Conservation (phyloP, 2,797 vertebrate genomes). For the Ateles fusciceps region DNA sequence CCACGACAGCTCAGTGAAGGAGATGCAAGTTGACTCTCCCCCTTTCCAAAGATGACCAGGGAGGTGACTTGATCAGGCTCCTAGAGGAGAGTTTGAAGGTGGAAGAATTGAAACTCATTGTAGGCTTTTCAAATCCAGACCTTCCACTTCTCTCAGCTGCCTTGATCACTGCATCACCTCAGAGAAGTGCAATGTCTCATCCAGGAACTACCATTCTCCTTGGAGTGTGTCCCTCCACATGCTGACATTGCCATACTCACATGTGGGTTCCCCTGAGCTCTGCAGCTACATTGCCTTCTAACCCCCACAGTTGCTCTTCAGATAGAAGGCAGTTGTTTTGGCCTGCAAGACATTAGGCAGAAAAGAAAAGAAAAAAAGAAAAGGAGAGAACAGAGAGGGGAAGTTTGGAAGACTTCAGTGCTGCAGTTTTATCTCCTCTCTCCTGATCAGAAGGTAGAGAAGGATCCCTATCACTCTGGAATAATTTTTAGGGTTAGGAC, state of each 20-base stretch:
- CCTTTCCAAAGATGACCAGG: not conserved
- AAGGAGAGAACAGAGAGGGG: not conserved
- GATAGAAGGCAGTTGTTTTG: not conserved
- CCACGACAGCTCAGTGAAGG: not conserved
- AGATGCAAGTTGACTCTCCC: not conserved
- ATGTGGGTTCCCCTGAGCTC: not conserved
- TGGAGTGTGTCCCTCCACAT: not conserved
- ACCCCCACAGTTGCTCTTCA: not conserved
- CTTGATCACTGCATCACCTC: not conserved
- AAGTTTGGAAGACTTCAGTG: not conserved
- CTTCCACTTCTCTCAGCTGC: not conserved
- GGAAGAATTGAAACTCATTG: not conserved
- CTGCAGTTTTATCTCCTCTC: not conserved
- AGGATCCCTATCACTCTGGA: not conserved
- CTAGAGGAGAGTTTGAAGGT: not conserved
- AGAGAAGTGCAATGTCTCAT: not conserved
- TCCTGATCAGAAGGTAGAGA: not conserved
- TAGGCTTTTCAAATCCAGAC: not conserved
- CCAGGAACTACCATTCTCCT: not conserved
- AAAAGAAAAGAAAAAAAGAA: not conserved
- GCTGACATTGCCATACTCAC: not conserved
- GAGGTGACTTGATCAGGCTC: not conserved
- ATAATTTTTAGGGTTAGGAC: not conserved
- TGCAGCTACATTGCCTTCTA: not conserved
- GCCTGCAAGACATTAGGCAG: not conserved